Evolutionary conservation across 2,888 invertebrate genomes (phyloP).

Genomic region (Crossocerus cetratus): DNA sequence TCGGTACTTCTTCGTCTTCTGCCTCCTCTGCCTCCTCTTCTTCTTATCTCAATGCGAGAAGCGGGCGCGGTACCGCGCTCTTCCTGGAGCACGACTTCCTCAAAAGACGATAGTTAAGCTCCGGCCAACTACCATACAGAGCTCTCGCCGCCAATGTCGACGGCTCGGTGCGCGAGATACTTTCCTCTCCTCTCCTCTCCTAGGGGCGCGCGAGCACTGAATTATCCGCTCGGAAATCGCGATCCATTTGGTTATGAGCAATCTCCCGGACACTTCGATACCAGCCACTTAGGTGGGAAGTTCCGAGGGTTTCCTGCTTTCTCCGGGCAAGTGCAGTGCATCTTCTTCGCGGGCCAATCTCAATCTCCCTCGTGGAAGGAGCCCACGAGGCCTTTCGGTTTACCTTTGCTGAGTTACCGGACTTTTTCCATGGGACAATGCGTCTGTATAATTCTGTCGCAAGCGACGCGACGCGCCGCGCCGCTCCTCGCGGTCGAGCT

Average conservation of each 20-base stretch:
- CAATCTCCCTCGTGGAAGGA: no score
- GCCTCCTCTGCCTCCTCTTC: slow-evolving; percentile 28
- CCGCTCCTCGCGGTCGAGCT: no score
- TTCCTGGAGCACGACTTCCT: slow-evolving; percentile 41
- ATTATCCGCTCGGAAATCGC: slow-evolving; percentile 22
- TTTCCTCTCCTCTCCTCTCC: background rate
- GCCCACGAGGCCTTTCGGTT: no score
- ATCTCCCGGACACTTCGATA: background rate
- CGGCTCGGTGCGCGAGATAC: slow-evolving; percentile 2
- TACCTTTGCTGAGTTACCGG: no score
- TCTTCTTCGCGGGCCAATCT: no score
- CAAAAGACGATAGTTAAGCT: slow-evolving; percentile 37
- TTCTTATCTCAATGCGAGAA: slow-evolving; percentile 41
- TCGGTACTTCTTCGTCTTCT: slow-evolving; percentile 33
- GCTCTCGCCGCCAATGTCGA: slow-evolving; percentile 35
- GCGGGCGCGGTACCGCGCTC: slow-evolving; percentile 11
- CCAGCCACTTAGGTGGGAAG: no score
- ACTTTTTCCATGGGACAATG: no score
- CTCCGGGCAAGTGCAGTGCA: no score
- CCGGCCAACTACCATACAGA: no score
- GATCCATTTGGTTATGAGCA: slow-evolving; percentile 8
- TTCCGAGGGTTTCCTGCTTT: no score
- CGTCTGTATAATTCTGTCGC: no score
- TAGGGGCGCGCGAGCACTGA: slow-evolving; percentile 1
- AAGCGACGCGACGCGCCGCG: no score